phyloP scores from a whole-genome alignment of 2,888 invertebrate genomes.

The Tethea ocularis region DNA sequence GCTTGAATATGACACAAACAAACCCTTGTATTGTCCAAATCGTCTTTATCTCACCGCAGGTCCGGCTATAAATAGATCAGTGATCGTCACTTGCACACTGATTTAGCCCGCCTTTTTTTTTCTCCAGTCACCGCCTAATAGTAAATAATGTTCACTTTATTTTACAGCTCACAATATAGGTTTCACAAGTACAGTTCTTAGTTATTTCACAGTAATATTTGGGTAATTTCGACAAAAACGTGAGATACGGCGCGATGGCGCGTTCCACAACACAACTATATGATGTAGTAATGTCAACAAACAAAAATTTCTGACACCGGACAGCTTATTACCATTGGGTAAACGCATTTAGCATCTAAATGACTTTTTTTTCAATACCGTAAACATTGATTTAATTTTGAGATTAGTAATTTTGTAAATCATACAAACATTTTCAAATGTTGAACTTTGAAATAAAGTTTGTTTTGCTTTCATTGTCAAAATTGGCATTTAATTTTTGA shows the following conservation, averaged over 20 bases:
- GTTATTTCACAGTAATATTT: conserved; percentile 9
- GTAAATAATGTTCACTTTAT: conserved; percentile 39
- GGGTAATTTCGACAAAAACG: conserved; percentile 49
- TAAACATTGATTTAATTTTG: neutral
- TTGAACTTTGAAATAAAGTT: neutral
- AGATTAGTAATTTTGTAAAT: neutral
- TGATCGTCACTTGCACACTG: conserved; percentile 73
- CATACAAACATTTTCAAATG: neutral
- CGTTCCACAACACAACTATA: conserved; percentile 68
- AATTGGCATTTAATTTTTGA: conserved; percentile 1
- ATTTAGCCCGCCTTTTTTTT: conserved; percentile 75
- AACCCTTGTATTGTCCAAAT: conserved; percentile 42
- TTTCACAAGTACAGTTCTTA: conserved; percentile 8
- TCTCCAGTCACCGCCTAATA: conserved; percentile 51
- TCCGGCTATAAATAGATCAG: conserved; percentile 74
- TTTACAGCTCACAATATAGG: conserved; percentile 35
- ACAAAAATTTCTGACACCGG: conserved; percentile 51
- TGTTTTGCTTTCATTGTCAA: neutral
- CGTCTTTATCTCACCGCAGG: conserved; percentile 60
- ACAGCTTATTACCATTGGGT: conserved; percentile 43
- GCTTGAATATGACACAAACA: conserved; percentile 29
- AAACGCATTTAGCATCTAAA: conserved; percentile 9
- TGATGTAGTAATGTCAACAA: conserved; percentile 69
- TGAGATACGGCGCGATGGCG: conserved; percentile 66
- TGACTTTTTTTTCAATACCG: neutral